Evolutionary conservation across 1,140 invertebrate genomes (phyloP).

Genomic region (Anoplolepis gracilipes): DNA sequence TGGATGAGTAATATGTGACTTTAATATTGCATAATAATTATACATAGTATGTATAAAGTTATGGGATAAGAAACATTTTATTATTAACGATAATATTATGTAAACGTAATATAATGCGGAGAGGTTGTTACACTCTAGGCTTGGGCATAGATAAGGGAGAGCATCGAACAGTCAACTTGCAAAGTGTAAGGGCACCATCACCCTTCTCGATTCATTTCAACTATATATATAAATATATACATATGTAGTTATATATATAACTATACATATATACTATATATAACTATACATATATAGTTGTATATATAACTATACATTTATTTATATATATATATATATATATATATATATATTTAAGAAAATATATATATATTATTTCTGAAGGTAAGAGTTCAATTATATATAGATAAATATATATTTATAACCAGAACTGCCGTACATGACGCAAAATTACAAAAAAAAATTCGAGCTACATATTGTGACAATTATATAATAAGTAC

Average conservation of each 20-base stretch:
- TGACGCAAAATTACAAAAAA: constrained; percentile 61
- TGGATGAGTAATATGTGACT: constrained; percentile 82
- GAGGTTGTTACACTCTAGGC: constrained; percentile 82
- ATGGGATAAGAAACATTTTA: constrained; percentile 83
- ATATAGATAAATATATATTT: constrained; percentile 31
- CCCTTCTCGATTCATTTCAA: constrained; percentile 59
- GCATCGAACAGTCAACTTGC: constrained; percentile 58
- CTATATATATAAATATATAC: background rate
- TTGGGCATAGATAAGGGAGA: constrained; percentile 78
- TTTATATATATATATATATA: too few relatives aligned
- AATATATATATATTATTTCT: constrained; percentile 34
- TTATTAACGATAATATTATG: constrained; percentile 84
- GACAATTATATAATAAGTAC: constrained; percentile 27
- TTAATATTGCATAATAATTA: constrained; percentile 86
- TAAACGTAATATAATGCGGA: constrained; percentile 81
- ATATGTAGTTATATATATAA: background rate
- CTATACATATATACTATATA: too few relatives aligned
- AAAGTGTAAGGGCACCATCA: constrained; percentile 49
- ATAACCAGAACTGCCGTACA: constrained; percentile 30
- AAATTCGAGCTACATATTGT: constrained; percentile 21
- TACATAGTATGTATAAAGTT: constrained; percentile 86
- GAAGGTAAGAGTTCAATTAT: constrained; percentile 51
- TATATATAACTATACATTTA: background rate
- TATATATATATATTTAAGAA: too few relatives aligned
- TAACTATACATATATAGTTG: background rate